Base-by-base conservation (phyloP, 1,140 invertebrate species). In the Brachionus rubens region DNA sequence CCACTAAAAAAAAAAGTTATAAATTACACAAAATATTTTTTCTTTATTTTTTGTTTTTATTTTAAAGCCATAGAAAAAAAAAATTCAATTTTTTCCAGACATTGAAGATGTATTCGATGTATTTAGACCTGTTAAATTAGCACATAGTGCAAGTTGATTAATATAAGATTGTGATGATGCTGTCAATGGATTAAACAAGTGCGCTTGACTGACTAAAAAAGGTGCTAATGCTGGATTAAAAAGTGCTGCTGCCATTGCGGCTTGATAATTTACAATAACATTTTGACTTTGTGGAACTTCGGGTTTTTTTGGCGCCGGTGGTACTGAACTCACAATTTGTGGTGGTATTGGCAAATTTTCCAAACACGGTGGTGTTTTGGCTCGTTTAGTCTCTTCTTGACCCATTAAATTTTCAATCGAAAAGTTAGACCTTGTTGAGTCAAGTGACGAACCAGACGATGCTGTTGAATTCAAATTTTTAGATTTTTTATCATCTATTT, bases 281-380 rank as follows among this genome's bases (percentile, higher is more conserved):
- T n/a, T 24, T 70, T 21, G 41, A 24, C 24, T 2, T 1, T 47
- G 24, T 14, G 14, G 46, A 6, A 28, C 33, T 26, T 33, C 30
- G 33, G 46, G 10, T 48, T 50, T 19, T 46, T 48, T 19, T 7
- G 68, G 68, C 10, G 65, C 40, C 6, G 68, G 68, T 21, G 68
- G 68, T 50, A 72, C 36, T n/a, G 68, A 47, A 24, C 19, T 50
- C 9, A 72, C 68, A 19, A 72, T 30, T 26, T 36, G 43, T 21
- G 68, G 68, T 50, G 68, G 68, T 50, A 72, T 72, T 28, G 68
- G 68, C 46, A 72, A 54, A 52, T 72, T 72, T 26, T 52, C 68
- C 30, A 72, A 54, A 16, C 68, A 36, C 16, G 68, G 68, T 41
- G 68, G 68, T 12, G 68, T 72, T 26, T 72, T 72, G 21, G 5